phyloP scores from a whole-genome alignment of 2,888 invertebrate species.

The Therioaphis trifolii region DNA sequence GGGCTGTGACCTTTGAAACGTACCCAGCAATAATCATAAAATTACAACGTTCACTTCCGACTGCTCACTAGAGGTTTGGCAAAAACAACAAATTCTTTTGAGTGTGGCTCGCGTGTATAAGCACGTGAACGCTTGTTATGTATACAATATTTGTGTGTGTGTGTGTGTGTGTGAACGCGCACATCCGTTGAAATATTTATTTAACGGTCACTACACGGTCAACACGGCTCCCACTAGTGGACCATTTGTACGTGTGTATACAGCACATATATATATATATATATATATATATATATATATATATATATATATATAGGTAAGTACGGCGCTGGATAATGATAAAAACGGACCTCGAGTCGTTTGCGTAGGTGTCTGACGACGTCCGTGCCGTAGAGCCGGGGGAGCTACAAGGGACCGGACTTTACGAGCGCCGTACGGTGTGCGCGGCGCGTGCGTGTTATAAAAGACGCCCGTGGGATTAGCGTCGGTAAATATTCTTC shows the following conservation, averaged over 20 bases:
- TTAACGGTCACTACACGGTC: neutral
- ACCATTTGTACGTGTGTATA: neutral
- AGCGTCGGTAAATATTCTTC: too few species aligned
- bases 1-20: neutral
- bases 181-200: constrained; percentile 33
- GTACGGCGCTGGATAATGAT: neutral
- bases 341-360: constrained; percentile 23
- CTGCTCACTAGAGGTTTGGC: neutral
- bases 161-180: too few species aligned
- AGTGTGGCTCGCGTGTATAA: neutral
- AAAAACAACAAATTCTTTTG: constrained; percentile 34
- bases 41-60: constrained; percentile 18
- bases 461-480: too few species aligned
- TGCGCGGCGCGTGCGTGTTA: too few species aligned
- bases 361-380: neutral
- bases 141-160: too few species aligned
- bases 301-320: too few species aligned
- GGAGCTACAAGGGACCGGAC: too few species aligned
- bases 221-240: neutral
- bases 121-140: too few species aligned
- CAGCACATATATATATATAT: too few species aligned
- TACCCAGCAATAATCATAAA: neutral
- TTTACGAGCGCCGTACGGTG: too few species aligned
- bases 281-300: too few species aligned
- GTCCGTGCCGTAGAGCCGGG: too few species aligned